Evolutionary conservation across 1,140 invertebrate genomes (phyloP).

Genomic region (Drosophila orosa): DNA sequence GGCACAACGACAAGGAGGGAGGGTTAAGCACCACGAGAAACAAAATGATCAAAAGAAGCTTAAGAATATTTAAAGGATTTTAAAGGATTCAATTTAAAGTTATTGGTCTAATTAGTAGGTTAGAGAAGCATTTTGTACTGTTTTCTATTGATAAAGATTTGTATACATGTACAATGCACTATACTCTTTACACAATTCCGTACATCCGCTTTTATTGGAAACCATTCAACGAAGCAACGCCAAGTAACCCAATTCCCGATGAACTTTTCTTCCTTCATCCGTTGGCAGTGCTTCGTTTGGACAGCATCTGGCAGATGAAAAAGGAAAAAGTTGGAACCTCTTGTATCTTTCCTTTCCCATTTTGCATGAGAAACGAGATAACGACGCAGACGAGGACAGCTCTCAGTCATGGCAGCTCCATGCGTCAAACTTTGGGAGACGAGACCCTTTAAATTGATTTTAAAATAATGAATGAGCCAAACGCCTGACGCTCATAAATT

Average conservation of each 20-base stretch:
- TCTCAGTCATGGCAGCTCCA: conserved; percentile 23
- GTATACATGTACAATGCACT: not conserved
- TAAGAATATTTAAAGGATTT: not conserved
- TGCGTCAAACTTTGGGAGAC: conserved; percentile 35
- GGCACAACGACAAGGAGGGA: not conserved
- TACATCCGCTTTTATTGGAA: not conserved
- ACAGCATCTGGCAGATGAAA: conserved; percentile 13
- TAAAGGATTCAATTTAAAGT: no score
- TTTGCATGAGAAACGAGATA: conserved; percentile 23
- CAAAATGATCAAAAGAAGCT: not conserved
- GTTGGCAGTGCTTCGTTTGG: conserved; percentile 3
- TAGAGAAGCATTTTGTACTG: not conserved
- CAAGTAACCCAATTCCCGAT: not conserved
- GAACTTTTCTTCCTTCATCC: conserved; percentile 11
- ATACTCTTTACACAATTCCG: not conserved
- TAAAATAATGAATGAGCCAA: conserved; percentile 68
- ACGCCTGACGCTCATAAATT: conserved; percentile 62
- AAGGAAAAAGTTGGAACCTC: conserved; percentile 16
- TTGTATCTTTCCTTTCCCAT: conserved; percentile 6
- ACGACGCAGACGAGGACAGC: conserved; percentile 15
- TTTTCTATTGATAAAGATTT: not conserved
- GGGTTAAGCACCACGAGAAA: not conserved
- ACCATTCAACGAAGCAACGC: not conserved
- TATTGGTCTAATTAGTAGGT: not conserved
- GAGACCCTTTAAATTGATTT: conserved; percentile 68